Conservation (phyloP, 2,113 vertebrate genomes). For the Rhinoptilus africanus region DNA sequence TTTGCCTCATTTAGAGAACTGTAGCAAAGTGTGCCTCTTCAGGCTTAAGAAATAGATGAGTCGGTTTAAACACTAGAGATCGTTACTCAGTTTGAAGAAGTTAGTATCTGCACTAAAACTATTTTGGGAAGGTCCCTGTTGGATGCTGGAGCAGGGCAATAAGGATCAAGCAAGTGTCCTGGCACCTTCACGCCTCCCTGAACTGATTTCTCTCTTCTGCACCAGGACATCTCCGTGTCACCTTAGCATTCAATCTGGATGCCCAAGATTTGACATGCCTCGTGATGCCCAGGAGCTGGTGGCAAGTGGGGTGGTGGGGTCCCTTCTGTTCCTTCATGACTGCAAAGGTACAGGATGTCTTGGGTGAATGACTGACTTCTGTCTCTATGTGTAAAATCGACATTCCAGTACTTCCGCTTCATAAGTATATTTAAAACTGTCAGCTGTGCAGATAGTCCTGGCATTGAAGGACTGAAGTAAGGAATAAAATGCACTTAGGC, state of each 20-base stretch:
- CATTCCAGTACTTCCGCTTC: background rate
- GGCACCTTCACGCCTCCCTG: fast-evolving
- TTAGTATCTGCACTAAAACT: background rate
- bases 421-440: background rate
- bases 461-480: background rate
- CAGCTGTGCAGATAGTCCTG: background rate
- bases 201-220: background rate
- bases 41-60: background rate
- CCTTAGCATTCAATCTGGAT: no score
- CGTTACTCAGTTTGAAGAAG: background rate
- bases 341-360: background rate
- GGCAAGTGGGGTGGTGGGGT: background rate
- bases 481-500: background rate
- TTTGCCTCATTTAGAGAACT: background rate
- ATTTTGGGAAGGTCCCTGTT: background rate
- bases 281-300: background rate
- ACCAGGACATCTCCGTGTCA: background rate
- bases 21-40: background rate
- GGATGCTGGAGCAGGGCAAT: background rate
- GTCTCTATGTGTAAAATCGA: background rate
- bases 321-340: background rate
- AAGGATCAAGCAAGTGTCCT: background rate
- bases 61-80: background rate
- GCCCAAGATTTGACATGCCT: fast-evolving
- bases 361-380: background rate